Base-by-base conservation (phyloP, 2,888 invertebrate genomes). In the Polyommatus icarus region DNA sequence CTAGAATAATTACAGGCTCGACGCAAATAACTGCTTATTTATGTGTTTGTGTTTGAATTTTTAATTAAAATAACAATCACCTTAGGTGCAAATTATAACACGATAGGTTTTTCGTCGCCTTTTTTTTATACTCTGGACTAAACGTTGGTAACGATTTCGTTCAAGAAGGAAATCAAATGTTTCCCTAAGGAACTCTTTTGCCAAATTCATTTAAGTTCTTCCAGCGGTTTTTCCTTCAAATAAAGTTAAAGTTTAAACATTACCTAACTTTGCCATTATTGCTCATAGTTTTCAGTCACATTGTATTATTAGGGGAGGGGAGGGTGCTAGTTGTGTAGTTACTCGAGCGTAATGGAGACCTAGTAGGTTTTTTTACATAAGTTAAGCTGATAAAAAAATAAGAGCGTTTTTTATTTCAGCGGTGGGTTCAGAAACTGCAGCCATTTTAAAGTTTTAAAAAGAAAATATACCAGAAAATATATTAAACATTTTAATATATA, bases 1-100 rank as follows among this genome's bases (percentile, higher is more conserved):
- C 72, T 40, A 72, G 72, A 24, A 73, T 73, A 73, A 73, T 73
- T 73, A 50, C 73, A 46, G 46, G 50, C 24, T 46, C 73, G 50
- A 73, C 36, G 72, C 20, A 72, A 72, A 72, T 72, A 72, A 72
- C 61, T 61, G 24, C 61, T 61, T 61, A 61, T 61, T 61, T 61
- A 61, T 61, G 61, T 24, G 24, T 61, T 61, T 24, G 61, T 24
- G 24, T 61, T 61, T 61, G 24, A 61, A 61, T 61, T 61, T 61
- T 61, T 61, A 12, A 24, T 61, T 24, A 61, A 61, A 61, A 20
- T 61, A 61, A 61, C 61, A 61, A 61, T 24, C 24, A 24, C 12
- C 61, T 61, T 12, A 24, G 24, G 61, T 24, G 59, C 61, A 12
- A 24, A 20, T 12, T 61, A 61, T 24, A 61, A 54, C 15, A 54